phyloP scores from a whole-genome alignment of 2,797 vertebrate species.

The Spinibarbus caldwelli region DNA sequence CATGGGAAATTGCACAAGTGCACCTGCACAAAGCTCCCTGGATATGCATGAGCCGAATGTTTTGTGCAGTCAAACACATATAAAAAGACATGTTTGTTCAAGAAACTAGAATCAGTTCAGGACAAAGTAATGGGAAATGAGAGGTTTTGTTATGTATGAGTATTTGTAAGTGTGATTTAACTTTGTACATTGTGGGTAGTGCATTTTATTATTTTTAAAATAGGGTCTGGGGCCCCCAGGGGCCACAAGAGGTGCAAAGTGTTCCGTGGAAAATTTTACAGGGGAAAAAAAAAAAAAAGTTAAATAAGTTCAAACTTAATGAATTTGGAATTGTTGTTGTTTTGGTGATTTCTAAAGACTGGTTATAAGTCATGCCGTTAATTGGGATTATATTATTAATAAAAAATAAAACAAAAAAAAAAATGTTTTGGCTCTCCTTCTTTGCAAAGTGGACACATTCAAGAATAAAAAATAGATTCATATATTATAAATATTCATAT shows the following conservation, averaged over 20 bases:
- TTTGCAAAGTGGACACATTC: too few relatives aligned
- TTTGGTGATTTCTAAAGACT: background rate
- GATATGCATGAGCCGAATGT: background rate
- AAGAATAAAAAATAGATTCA: too few relatives aligned
- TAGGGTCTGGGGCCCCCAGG: background rate
- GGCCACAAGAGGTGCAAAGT: background rate
- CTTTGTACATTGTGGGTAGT: background rate
- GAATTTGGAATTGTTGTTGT: background rate
- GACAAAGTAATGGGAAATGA: background rate
- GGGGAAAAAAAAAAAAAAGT: too few relatives aligned
- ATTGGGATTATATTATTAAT: background rate
- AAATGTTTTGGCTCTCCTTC: too few relatives aligned
- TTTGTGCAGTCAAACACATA: background rate
- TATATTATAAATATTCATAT: too few relatives aligned
- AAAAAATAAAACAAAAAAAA: background rate
- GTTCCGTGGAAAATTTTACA: background rate
- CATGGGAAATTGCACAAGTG: slow-evolving; percentile 33
- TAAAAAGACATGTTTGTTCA: background rate
- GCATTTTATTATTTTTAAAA: background rate
- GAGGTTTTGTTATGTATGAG: background rate
- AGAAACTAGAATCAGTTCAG: background rate
- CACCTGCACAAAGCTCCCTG: too few relatives aligned
- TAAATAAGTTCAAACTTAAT: background rate
- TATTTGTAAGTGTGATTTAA: background rate
- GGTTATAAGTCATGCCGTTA: background rate